Conservation (phyloP, 2,113 vertebrate species). For the Dryoscopus gambensis region DNA sequence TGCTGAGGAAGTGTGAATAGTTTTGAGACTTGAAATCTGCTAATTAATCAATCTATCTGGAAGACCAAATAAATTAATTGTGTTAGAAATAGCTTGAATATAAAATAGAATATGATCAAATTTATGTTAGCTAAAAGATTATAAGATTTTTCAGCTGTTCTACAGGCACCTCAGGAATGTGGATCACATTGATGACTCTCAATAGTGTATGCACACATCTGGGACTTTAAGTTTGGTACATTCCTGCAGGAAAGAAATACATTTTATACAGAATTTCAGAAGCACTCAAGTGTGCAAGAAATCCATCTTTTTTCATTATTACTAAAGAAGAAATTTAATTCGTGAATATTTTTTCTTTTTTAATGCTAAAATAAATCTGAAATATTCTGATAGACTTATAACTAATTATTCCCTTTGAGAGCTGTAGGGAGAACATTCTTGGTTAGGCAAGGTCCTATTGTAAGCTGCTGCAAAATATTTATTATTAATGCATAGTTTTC, state of each 20-base stretch:
- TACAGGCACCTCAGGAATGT: neutral
- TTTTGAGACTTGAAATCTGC: neutral
- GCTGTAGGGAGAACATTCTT: neutral
- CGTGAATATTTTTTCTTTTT: neutral
- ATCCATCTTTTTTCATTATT: neutral
- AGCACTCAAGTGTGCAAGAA: neutral
- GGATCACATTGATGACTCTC: neutral
- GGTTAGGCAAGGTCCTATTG: neutral
- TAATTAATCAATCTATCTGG: neutral
- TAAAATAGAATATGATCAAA: neutral
- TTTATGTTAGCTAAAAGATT: neutral
- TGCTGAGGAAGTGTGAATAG: neutral
- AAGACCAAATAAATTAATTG: conserved; percentile 4
- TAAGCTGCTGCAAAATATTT: neutral
- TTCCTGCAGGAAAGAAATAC: neutral
- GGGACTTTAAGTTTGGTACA: neutral
- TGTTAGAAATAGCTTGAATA: neutral
- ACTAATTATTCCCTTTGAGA: neutral
- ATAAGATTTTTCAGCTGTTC: neutral
- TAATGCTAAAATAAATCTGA: neutral
- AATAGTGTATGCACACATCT: neutral
- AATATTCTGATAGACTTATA: neutral
- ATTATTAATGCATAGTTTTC: neutral
- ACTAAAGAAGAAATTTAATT: neutral
- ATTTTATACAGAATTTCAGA: neutral